A percentile compares a stretch with the other conserved stretches of the same genome.
Evolutionary conservation across 2,113 vertebrate genomes (phyloP).

Genomic region (Hydropotes inermis): DNA sequence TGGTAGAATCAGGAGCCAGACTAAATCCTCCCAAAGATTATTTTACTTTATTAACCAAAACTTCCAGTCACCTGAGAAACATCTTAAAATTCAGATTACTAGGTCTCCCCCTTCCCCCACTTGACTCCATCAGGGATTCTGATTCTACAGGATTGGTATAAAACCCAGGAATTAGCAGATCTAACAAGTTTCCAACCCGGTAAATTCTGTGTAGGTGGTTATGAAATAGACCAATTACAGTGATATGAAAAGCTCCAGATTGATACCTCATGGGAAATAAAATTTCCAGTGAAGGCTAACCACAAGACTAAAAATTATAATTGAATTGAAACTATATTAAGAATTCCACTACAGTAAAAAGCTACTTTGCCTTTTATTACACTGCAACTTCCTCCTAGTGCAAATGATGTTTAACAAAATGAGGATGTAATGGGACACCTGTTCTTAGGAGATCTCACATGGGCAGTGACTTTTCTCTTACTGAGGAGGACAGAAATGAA

Average conservation of each 20-base stretch:
- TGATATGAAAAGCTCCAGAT: not conserved
- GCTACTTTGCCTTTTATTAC: slow-evolving; percentile 32
- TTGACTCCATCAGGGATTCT: not conserved
- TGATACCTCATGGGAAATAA: not conserved
- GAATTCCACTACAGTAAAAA: slow-evolving; percentile 41
- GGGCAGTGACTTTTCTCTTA: slow-evolving; percentile 6
- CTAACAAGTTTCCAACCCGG: not conserved
- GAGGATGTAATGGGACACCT: slow-evolving; percentile 5
- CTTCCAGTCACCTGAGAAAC: not conserved
- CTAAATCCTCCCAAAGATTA: not conserved
- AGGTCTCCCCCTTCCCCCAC: not conserved
- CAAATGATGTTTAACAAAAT: slow-evolving; percentile 47
- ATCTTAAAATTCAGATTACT: not conserved
- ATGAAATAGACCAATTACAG: not conserved
- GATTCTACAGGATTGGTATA: not conserved
- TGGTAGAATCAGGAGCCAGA: not conserved
- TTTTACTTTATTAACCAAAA: not conserved
- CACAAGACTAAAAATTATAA: not conserved
- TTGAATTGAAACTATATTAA: not conserved
- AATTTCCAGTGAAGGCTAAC: not conserved
- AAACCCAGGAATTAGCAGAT: not conserved
- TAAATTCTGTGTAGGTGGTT: not conserved
- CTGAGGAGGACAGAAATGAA: not conserved
- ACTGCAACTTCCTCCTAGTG: slow-evolving; percentile 23
- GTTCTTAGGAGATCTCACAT: slow-evolving; percentile 26